Base-by-base conservation (phyloP, 2,797 vertebrate species). In the Sebastes diaconus region DNA sequence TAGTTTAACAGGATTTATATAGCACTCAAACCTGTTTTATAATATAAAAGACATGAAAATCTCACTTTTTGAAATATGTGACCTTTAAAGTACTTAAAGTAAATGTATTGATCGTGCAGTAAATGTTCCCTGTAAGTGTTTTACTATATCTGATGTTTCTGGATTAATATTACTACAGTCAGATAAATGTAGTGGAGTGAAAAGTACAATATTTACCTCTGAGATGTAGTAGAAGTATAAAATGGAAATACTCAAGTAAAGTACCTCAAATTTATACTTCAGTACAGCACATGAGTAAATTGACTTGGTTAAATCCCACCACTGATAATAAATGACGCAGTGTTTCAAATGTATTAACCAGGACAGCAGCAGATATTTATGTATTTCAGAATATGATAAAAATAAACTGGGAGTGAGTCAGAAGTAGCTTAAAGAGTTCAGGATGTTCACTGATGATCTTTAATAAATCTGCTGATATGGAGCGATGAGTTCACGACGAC, bases 391-490 rank as follows among this genome's bases (percentile, higher is more conserved):
- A 12, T 12, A 2, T 24, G 36, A 46, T 6, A 11, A 46, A 72
- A 29, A 42, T 14, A 16, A n/a, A 29, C 6, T 8, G 29, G 2
- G 68, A 58, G 13, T 8, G 55, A 36, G 30, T 70, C n/a, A 25
- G 67, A 67, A 74, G 30, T 55, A 55, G 57, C 12, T 13, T 10
- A 14, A 12, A 63, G 25, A 63, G 20, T 20, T 8, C 29, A 9
- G 24, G 65, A 58, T 8, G 50, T 46, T 60, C 50, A 11, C 1
- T 8, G 13, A 27, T 16, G 54, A 34, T 6, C 6, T 27, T 42
- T 16, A 22, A 6, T 55, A 34, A 54, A 4, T 77, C 39, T 5
- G 68, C 29, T 36, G 61, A 76, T 78, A 29, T 77, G 77, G 77
- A 84, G 46, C 20, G 2, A 66, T 54, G 74, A 68, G 12, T 50